Base-by-base conservation (phyloP, 2,888 invertebrate genomes). In the Callinectes sapidus region DNA sequence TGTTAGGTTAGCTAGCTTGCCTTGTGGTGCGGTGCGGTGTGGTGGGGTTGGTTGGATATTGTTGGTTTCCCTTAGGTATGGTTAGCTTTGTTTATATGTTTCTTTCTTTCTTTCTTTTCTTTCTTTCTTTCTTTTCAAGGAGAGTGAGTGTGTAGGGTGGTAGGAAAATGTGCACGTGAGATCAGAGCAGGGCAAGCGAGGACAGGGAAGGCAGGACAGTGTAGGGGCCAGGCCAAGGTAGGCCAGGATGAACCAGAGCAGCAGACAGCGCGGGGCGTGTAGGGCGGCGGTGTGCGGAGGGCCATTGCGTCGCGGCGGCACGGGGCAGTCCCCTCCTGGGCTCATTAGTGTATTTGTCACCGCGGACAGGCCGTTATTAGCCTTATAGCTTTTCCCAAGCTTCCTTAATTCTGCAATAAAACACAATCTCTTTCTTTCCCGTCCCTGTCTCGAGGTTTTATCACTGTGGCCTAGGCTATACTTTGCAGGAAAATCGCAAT, bases 401-500 rank as follows among this genome's bases (percentile, higher is more conserved):
- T 88, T 88, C 88, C 88, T 88, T 88, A 88, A 61, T 88, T 88
- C 35, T 61, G 61, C 61, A 61, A 61, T 88, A 88, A 88, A 88
- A 54, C 88, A 61, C 88, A 55, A 61, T 61, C 61, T 5, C 35
- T 88, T 88, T 55, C 88, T 55, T 54, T 88, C 42, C 88, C 88
- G 18, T 35, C 88, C 61, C 28, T 88, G 55, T 23, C 54, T 81
- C 81, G 81, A 28, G 81, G 35, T 32, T 35, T 32, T 32, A 35
- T 81, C 81, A 81, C 81, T 32, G 35, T 35, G 35, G n/a, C 14
- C 81, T 35, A 32, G 32, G 81, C 35, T 81, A 81, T 81, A 81
- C 81, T 81, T 81, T 81, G 81, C 32, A 81, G 81, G 81, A 81
- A 81, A 81, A 81, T 81, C 81, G 81, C 81, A 81, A 81, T 81